Evolutionary conservation across 2,113 vertebrate genomes (phyloP), one percentile per base, ranked within the genome.

Genomic region (Mesitornis unicolor): DNA sequence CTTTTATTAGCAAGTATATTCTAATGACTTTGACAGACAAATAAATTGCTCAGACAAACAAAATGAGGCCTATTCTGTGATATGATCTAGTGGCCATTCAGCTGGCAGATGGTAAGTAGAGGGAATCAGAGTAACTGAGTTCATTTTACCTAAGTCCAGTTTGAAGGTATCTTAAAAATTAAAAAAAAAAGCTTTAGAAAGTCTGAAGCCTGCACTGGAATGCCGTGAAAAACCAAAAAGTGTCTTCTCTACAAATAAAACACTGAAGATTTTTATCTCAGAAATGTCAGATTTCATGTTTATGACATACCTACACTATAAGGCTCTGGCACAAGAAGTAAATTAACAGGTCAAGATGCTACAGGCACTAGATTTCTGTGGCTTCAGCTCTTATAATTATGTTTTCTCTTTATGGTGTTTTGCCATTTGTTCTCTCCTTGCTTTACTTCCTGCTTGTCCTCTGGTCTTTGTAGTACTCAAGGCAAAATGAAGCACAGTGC

Each of bases 21-120:
- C 68, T 94, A 91, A 98, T 97, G 88, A 96, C 91, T 96, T 91
- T 87, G 77, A 94, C 90, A 94, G 93, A 42, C 33, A 96, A 96
- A 97, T 83, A 82, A 94, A 91, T 48, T 82, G 73, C 84, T 57
- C 31, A 84, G 74, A 89, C 45, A 47, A 89, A 93, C 21, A 94
- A 96, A 96, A 93, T 71, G 6, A 81, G 28, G 19, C 90, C 60
- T 80, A 67, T 76, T 75, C 42, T 87, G 31, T 75, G 40, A 70
- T 85, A 80, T 42, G 36, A 87, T 77, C 69, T 93, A 93, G 51
- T 67, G 53, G 50, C 42, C 68, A 74, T 91, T 79, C 67, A 94
- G 38, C 61, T 84, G 24, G 87, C 93, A 91, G 36, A 65, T 80
- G 64, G 26, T 50, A 91, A 74, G 48, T 80, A 69, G 16, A 83